These are phyloP conservation scores for Monochamus saltuarius DNA, from an alignment of 1,140 invertebrate genomes.

Conservation along the genomic window DNA sequence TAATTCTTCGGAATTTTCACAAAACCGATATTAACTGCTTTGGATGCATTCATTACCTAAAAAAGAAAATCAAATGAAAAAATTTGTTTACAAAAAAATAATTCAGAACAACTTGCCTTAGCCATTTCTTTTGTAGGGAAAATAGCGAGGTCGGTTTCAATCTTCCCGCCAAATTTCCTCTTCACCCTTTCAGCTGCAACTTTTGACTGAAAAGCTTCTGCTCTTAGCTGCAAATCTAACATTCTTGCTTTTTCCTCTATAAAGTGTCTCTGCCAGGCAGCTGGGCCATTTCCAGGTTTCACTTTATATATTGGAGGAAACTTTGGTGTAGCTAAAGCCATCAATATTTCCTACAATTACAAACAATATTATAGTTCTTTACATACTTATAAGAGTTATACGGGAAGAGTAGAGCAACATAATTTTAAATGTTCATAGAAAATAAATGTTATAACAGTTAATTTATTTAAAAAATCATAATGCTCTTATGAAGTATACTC, in stretches of 20 bases:
- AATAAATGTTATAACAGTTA: no score
- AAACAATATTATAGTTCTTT: no score
- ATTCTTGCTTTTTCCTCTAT: conserved; percentile 42
- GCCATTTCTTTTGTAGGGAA: conserved; percentile 59
- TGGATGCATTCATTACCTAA: conserved; percentile 45
- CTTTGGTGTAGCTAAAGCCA: conserved; percentile 44
- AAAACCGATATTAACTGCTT: conserved; percentile 45
- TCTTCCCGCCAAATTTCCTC: conserved; percentile 53
- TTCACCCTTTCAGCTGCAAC: conserved; percentile 55
- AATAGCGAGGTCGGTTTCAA: conserved; percentile 57
- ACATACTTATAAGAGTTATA: no score
- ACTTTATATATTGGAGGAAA: conserved; percentile 46
- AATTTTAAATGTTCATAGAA: no score
- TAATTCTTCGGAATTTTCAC: conserved; percentile 44
- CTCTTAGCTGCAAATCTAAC: conserved; percentile 34
- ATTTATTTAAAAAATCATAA: no score
- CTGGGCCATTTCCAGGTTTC: conserved; percentile 37
- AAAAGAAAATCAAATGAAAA: conserved; percentile 27
- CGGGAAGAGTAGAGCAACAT: no score
- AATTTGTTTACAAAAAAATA: conserved; percentile 14
- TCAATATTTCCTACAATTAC: conserved; percentile 44
- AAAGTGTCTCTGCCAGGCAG: conserved; percentile 46
- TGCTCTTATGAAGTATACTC: no score
- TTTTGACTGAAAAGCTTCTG: conserved; percentile 52
- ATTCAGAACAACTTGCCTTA: conserved; percentile 36